Conservation (phyloP, 1,140 invertebrate genomes). For the Ips nitidus region DNA sequence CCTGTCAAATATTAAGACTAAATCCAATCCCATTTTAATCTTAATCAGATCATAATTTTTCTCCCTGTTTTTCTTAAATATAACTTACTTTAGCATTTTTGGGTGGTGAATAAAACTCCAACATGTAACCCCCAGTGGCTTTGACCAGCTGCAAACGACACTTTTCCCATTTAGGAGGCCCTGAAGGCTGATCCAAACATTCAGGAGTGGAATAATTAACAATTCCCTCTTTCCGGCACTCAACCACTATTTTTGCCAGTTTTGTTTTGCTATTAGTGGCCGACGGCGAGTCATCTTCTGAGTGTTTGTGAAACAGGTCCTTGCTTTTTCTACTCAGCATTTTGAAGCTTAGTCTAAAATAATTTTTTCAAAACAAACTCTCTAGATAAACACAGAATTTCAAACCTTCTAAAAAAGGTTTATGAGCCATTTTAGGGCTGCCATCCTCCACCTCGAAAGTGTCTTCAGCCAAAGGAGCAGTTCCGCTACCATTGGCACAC, state of each 20-base stretch:
- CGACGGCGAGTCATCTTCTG: conserved; percentile 74
- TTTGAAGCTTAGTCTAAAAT: conserved; percentile 84
- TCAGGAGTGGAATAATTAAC: conserved; percentile 91
- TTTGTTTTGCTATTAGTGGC: conserved; percentile 80
- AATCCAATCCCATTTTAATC: too few relatives aligned
- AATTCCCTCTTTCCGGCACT: conserved; percentile 89
- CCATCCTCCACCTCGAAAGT: conserved; percentile 75
- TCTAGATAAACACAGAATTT: background rate
- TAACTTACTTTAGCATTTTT: conserved; percentile 68
- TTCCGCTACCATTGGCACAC: conserved; percentile 57
- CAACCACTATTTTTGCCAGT: conserved; percentile 86
- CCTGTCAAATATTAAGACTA: too few relatives aligned
- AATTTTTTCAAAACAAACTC: background rate
- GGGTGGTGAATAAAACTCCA: conserved; percentile 95
- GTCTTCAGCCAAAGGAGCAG: conserved; percentile 57
- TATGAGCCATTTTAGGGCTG: conserved; percentile 76
- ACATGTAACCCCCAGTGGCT: conserved; percentile 88
- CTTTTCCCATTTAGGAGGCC: conserved; percentile 93
- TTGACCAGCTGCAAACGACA: conserved; percentile 88
- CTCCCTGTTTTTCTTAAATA: background rate
- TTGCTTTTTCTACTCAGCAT: conserved; percentile 72
- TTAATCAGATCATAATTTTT: too few relatives aligned
- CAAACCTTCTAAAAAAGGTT: conserved; percentile 72
- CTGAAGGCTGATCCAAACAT: conserved; percentile 75
- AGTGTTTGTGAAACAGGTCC: conserved; percentile 86